phyloP scores from a whole-genome alignment of 2,797 vertebrate species.

The Cuniculus paca region DNA sequence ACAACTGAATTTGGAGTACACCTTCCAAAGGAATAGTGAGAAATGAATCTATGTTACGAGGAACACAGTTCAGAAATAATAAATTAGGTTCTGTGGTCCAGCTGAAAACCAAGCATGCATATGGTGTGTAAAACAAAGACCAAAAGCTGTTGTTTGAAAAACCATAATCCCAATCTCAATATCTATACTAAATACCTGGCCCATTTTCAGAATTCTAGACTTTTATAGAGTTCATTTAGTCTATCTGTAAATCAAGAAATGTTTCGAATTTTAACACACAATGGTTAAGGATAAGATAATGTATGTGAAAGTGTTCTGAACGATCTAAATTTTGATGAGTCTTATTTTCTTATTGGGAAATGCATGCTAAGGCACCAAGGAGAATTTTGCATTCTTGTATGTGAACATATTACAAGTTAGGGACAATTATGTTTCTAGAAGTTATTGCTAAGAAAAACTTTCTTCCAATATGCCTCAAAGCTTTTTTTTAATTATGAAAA shows the following conservation, averaged over 20 bases:
- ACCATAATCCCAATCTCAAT: neutral
- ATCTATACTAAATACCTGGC: neutral
- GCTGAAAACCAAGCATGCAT: neutral
- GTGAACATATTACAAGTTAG: neutral
- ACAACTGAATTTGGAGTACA: neutral
- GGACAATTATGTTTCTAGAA: neutral
- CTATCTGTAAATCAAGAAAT: neutral
- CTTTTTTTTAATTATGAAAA: slow-evolving; percentile 40
- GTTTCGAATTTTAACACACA: neutral
- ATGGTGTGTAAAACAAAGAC: neutral
- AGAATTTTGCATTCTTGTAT: neutral
- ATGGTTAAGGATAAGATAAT: neutral
- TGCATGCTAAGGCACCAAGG: neutral
- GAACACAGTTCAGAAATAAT: neutral
- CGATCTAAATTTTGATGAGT: slow-evolving; percentile 39
- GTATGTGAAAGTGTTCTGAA: neutral
- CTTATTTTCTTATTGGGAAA: slow-evolving; percentile 6
- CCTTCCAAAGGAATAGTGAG: neutral
- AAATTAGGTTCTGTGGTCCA: neutral
- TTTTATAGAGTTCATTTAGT: neutral
- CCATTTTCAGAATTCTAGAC: neutral
- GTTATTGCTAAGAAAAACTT: neutral
- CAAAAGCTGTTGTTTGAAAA: neutral
- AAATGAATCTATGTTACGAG: neutral
- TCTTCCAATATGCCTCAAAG: neutral